Percentiles rank a stretch among this genome's conserved stretches.
These are phyloP conservation scores for Calephelis nemesis DNA, from an alignment of 1,140 invertebrate species.

Conservation along the genomic window DNA sequence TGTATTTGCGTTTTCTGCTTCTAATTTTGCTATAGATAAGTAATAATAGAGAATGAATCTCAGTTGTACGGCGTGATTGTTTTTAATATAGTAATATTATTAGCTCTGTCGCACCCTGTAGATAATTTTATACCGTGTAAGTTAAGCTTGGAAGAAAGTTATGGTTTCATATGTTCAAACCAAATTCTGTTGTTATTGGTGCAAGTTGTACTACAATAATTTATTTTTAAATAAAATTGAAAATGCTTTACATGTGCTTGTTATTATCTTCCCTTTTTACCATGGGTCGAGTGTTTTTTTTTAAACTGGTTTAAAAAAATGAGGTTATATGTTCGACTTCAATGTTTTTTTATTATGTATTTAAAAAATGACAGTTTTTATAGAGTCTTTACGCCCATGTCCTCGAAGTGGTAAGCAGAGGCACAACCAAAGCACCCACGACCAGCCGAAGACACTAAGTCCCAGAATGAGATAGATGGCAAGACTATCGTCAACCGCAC, in stretches of 20 bases:
- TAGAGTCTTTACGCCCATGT: no score
- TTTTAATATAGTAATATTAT: constrained; percentile 33
- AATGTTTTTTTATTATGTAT: no score
- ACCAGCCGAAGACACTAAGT: no score
- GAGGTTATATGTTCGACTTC: no score
- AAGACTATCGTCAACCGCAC: no score
- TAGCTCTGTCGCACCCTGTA: constrained; percentile 51
- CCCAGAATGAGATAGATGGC: no score
- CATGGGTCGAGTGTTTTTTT: no score
- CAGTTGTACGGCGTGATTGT: constrained; percentile 10
- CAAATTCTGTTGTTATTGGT: constrained; percentile 79
- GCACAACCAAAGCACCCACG: no score
- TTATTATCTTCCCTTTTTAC: constrained; percentile 12
- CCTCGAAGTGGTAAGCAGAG: no score
- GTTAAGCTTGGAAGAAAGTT: constrained; percentile 68
- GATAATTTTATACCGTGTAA: constrained; percentile 61
- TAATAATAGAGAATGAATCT: constrained; percentile 8
- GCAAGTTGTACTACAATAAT: constrained; percentile 77
- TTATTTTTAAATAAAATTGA: constrained; percentile 77
- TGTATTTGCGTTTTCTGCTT: background rate
- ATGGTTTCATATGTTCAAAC: constrained; percentile 69
- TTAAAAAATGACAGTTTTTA: no score
- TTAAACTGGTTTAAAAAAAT: no score
- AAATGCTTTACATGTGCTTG: constrained; percentile 25
- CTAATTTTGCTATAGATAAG: background rate